Percentiles rank a stretch among this genome's conserved stretches.
phyloP scores from a whole-genome alignment of 2,113 vertebrate species.

The Mesoclemmys tuberculata region DNA sequence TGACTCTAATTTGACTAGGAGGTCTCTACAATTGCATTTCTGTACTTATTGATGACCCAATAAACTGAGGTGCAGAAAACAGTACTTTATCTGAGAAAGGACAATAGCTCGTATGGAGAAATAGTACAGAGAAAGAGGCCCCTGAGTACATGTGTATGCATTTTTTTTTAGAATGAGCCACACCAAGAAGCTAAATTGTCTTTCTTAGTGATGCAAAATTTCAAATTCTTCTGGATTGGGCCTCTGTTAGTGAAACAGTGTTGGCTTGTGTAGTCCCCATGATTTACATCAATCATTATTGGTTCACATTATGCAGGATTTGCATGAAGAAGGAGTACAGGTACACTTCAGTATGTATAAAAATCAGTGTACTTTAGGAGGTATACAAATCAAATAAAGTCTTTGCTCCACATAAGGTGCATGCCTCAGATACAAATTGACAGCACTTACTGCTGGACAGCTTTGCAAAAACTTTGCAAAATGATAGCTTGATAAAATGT shows the following conservation, averaged over 20 bases:
- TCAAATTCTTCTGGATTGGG: background rate
- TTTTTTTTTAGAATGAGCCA: constrained; percentile 65
- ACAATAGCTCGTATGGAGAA: constrained; percentile 2
- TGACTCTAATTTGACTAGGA: background rate
- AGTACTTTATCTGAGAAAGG: constrained; percentile 26
- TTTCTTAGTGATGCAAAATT: constrained; percentile 51
- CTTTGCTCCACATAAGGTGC: background rate
- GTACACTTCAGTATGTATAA: background rate
- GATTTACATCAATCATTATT: background rate
- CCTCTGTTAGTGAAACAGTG: background rate
- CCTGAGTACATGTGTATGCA: constrained; percentile 31
- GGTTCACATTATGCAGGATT: background rate
- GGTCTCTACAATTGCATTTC: constrained; percentile 25
- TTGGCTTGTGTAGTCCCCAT: background rate
- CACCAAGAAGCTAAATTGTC: constrained; percentile 23
- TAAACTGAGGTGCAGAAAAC: background rate
- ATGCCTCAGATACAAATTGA: accelerated
- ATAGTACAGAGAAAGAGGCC: constrained; percentile 37
- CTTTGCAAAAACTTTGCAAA: background rate
- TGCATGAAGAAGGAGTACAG: background rate
- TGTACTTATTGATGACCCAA: constrained; percentile 39
- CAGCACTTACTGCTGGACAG: background rate
- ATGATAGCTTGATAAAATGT: background rate
- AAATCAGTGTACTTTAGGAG: background rate
- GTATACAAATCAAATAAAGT: background rate